Base-by-base conservation (phyloP, 1,140 invertebrate genomes). In the Cataglyphis hispanica region DNA sequence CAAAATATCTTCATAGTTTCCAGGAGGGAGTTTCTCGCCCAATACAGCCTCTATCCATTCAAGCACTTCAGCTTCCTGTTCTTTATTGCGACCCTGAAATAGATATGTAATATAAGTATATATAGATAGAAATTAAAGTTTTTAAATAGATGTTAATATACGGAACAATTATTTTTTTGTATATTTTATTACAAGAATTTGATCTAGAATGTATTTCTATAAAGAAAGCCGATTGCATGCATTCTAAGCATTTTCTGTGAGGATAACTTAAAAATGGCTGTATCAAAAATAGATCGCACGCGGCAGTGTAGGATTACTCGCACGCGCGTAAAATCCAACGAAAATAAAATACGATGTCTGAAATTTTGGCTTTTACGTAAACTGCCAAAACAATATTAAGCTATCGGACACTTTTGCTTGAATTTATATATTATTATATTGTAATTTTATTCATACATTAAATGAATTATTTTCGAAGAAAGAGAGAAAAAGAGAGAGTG, bases 41-140 rank as follows among this genome's bases (percentile, higher is more conserved):
- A 98, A 78, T n/a, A 99, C 98, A 1, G 95, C 96, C 90, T 97
- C 97, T 89, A 99, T 98, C 99, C 99, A 99, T 87, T 96, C 96
- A 64, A 99, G 95, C 56, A 99, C 96, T 95, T 99, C 98, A 34
- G 96, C 95, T 96, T 99, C 98, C 91, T 98, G 97, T 96, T 98
- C 98, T 96, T 98, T 98, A 95, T 98, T 98, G 87, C 98, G 97
- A 87, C 96, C 95, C 98, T 98, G 60, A 22, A 88, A 87, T 16
- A 80, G 0, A 80, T 0, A 37, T 10, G 56, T 11, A 34, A 77
- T 19, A n/a, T 22, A 58, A 78, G 7, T 25, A 19, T 10, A 43
- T 58, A 34, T 10, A n/a, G 11, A 37, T 19, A 40, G 7, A 64
- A 31, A 67, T 67, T 25, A 56, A n/a, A n/a, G 8, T 22, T 53